phyloP scores from a whole-genome alignment of 1,140 invertebrate genomes.

The Aphidius gifuensis region DNA sequence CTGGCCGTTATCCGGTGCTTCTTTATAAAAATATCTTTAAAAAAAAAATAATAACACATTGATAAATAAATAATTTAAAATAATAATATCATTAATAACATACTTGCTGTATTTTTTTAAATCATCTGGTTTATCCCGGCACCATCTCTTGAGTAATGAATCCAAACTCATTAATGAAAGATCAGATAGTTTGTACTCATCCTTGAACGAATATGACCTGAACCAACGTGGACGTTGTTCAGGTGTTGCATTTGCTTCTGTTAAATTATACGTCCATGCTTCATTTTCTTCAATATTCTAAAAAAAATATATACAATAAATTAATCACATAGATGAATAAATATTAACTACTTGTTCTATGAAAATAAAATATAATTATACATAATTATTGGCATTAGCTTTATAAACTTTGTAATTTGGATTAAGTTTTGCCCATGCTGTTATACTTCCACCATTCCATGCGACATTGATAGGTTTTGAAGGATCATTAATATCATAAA shows the following conservation, averaged over 20 bases:
- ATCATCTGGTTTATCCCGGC: too few species aligned
- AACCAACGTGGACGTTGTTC: conserved; percentile 61
- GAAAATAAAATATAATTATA: too few species aligned
- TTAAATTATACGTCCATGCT: conserved; percentile 76
- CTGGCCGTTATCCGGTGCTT: conserved; percentile 52
- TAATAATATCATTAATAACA: not conserved
- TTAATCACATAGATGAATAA: not conserved
- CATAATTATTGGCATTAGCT: conserved; percentile 61
- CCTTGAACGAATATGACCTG: conserved; percentile 66
- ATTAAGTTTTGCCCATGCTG: conserved; percentile 66
- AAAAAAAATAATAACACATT: not conserved
- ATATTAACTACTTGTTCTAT: too few species aligned
- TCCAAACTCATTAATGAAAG: conserved; percentile 44
- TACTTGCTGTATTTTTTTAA: too few species aligned
- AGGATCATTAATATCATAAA: conserved; percentile 57
- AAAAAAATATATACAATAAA: conserved; percentile 20
- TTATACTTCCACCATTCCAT: conserved; percentile 77
- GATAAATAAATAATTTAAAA: not conserved
- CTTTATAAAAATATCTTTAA: conserved; percentile 53
- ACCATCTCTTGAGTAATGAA: not conserved
- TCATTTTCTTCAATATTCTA: conserved; percentile 66
- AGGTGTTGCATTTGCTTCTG: conserved; percentile 65
- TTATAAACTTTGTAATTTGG: conserved; percentile 77
- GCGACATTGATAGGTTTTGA: conserved; percentile 62
- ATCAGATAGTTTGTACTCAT: conserved; percentile 58